Evolutionary conservation across 2,113 vertebrate species (phyloP), one percentile per base, ranked within the genome.

Genomic region (Pedionomus torquatus): DNA sequence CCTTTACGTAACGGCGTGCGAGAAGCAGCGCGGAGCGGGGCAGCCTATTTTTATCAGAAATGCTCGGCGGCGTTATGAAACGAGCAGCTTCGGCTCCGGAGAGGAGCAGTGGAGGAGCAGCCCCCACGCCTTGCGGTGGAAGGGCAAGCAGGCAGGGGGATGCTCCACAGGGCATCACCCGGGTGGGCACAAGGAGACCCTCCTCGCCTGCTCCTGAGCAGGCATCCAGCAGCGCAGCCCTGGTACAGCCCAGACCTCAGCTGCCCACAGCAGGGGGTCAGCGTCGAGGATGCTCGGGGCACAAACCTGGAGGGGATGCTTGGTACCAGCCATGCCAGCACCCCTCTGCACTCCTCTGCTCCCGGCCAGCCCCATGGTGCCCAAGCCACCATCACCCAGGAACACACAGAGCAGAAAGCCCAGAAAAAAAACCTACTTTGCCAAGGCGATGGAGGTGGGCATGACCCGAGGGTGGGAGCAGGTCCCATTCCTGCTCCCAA

Each of bases 1-100:
- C 87, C 0, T 91, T 96, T 95, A 96, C 58, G 57, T 97, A 96
- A 95, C 43, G 15, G 54, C 46, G 37, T 70, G 83, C 77, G 84
- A 25, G 83, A 8, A 33, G 96, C 95, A 35, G 92, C 43, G 17
- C 15, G 31, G 95, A 87, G 68, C 64, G 3, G 94, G 83, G 91
- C 74, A 49, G 78, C 93, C 94, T 96, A 94, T 96, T 96, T 96
- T 87, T 93, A 96, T 85, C 95, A 69, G 70, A 84, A 91, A 84
- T 10, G 74, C 87, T 84, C 80, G 0, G 64, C 4, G 5, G 19
- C 12, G 80, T 94, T 96, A 97, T 1, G 87, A 97, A 96, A 96
- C 35, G 2, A 25, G 83, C 9, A 35, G 93, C 93, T 35, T 13
- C 1, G 30, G 89, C 80, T 66, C 54, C 4, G 3, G 17, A n/a